A percentile compares a stretch with the other conserved stretches of the same genome.
Conservation (phyloP, 2,797 vertebrate genomes). For the Gorsachius magnificus region DNA sequence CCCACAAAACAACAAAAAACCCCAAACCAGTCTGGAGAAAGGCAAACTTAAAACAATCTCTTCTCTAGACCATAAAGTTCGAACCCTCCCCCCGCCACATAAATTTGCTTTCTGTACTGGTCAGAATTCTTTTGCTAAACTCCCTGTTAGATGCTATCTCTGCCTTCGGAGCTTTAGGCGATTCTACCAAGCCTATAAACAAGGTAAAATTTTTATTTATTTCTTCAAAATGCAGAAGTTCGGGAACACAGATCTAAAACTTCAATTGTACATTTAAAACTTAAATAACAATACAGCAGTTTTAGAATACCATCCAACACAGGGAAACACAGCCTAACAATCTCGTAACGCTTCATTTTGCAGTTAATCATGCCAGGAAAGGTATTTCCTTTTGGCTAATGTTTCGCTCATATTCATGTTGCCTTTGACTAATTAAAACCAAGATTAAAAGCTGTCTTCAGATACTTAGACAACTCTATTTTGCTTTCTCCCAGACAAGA, state of each 20-base stretch:
- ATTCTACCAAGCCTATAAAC: neutral
- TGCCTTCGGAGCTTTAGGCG: neutral
- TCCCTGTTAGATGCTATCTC: neutral
- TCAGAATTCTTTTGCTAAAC: neutral
- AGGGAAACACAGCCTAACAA: neutral
- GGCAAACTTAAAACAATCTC: neutral
- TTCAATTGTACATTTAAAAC: neutral
- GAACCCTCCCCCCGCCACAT: neutral
- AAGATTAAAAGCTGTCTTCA: neutral
- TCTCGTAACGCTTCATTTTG: neutral
- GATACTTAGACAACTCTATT: neutral
- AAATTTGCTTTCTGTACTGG: neutral
- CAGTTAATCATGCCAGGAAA: neutral
- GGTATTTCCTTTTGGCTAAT: neutral
- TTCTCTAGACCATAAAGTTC: neutral
- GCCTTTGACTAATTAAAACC: neutral
- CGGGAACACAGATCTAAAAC: neutral
- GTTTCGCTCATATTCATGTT: neutral
- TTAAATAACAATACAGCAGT: neutral
- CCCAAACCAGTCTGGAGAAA: neutral
- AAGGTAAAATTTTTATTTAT: neutral
- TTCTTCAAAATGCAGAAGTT: neutral
- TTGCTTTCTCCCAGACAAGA: neutral
- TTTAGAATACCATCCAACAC: neutral
- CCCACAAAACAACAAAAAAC: neutral